Percentiles rank a stretch among this genome's conserved stretches.
These are phyloP conservation scores for Ochlodes sylvanus DNA, from an alignment of 2,888 invertebrate genomes.

Conservation along the genomic window DNA sequence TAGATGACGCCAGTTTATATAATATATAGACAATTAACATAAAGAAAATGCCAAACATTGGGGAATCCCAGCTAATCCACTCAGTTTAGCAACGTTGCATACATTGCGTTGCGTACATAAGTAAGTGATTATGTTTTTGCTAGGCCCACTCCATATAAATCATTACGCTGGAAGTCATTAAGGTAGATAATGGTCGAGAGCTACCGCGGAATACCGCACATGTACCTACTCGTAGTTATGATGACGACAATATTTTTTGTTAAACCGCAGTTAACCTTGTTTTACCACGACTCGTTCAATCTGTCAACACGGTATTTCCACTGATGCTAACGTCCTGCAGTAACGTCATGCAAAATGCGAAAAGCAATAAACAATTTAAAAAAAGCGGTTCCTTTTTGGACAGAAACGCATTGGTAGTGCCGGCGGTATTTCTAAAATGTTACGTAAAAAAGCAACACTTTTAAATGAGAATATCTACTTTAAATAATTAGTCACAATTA, in stretches of 20 bases:
- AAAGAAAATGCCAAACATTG: neutral
- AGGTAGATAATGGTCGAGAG: slow-evolving; percentile 11
- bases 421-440: too few relatives aligned
- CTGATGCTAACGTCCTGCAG: slow-evolving; percentile 18
- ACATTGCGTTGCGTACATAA: too few relatives aligned
- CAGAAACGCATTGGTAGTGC: too few relatives aligned
- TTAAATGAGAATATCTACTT: too few relatives aligned
- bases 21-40: neutral
- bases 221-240: slow-evolving; percentile 4
- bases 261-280: neutral
- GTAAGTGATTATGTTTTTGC: slow-evolving; percentile 37
- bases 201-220: slow-evolving; percentile 22
- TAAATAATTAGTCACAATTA: too few relatives aligned
- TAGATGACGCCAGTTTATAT: neutral
- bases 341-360: neutral
- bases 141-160: neutral
- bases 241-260: slow-evolving; percentile 26
- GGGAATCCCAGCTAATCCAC: slow-evolving; percentile 6
- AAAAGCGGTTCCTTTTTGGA: too few relatives aligned
- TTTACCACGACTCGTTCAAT: slow-evolving; percentile 15
- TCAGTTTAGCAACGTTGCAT: slow-evolving; percentile 14
- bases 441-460: too few relatives aligned
- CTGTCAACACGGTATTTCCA: slow-evolving; percentile 26
- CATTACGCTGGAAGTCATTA: slow-evolving; percentile 27
- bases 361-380: too few relatives aligned